Evolutionary conservation across 92 coral and sea anemone genomes (phyloP).

Genomic region (Siderastrea siderea): DNA sequence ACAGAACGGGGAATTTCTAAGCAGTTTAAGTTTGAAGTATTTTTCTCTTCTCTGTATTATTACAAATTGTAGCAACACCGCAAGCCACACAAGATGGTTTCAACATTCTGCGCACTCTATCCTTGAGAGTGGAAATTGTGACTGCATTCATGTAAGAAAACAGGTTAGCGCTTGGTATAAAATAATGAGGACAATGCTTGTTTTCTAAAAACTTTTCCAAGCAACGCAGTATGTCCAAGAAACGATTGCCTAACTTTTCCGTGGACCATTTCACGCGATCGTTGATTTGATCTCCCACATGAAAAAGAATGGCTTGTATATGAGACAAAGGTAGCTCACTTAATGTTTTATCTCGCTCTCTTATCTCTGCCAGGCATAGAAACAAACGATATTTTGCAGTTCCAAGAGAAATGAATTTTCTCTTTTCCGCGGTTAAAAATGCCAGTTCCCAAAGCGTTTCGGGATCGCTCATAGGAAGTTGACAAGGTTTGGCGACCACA

Average conservation of each 20-base stretch:
- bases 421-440: constrained; percentile 83
- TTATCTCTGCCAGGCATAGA: constrained; percentile 78
- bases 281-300: constrained; percentile 61
- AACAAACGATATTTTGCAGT: constrained; percentile 72
- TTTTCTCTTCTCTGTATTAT: constrained; percentile 15
- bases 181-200: constrained; percentile 88
- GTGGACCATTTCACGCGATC: constrained; percentile 83
- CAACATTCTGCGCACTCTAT: constrained; percentile 78
- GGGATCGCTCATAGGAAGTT: constrained; percentile 86
- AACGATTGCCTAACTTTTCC: constrained; percentile 78
- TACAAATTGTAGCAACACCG: constrained; percentile 73
- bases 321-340: constrained; percentile 82
- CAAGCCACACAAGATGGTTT: constrained; percentile 90
- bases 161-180: constrained; percentile 76
- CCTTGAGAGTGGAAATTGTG: constrained; percentile 72
- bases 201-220: constrained; percentile 69
- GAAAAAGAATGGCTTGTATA: constrained; percentile 75
- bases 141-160: constrained; percentile 73
- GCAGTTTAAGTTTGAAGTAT: no score
- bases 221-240: constrained; percentile 74
- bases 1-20: no score
- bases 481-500: constrained; percentile 82
- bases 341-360: constrained; percentile 83
- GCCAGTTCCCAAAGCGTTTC: constrained; percentile 92
- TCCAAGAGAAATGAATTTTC: constrained; percentile 69